Evolutionary conservation across 2,113 vertebrate species (phyloP).

Genomic region (Laticauda laticaudata): DNA sequence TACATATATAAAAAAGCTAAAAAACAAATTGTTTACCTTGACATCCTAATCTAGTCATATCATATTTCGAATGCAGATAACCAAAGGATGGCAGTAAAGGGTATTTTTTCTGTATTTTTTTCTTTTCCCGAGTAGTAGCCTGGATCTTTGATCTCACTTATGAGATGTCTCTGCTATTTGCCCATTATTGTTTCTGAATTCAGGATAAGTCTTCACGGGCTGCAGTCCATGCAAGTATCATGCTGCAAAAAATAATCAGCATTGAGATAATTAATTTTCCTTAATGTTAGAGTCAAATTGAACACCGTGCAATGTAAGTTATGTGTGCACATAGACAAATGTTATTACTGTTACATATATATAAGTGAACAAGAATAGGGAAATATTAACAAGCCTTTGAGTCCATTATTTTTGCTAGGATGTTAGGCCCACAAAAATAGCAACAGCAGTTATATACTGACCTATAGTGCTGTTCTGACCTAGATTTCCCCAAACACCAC

Average conservation of each 20-base stretch:
- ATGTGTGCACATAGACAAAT: not conserved
- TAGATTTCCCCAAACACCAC: too few relatives aligned
- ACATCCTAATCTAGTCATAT: not conserved
- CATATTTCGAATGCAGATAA: not conserved
- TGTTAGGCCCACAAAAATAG: not conserved
- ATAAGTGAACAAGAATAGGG: not conserved
- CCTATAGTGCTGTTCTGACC: not conserved
- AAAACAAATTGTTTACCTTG: not conserved
- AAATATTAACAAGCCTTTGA: too few relatives aligned
- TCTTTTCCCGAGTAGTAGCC: not conserved
- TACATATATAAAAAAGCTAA: not conserved
- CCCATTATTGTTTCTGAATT: not conserved
- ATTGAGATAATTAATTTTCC: not conserved
- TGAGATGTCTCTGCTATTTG: not conserved
- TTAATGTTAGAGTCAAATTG: not conserved
- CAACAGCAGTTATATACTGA: not conserved
- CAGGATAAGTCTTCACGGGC: not conserved
- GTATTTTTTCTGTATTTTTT: not conserved
- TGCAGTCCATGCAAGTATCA: not conserved
- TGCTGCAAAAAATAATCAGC: not conserved
- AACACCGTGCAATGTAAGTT: not conserved
- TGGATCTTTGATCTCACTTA: not conserved
- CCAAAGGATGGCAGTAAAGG: not conserved
- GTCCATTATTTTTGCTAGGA: not conserved
- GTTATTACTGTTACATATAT: not conserved